Conservation (phyloP, 2,888 invertebrate species). For the Pelosia muscerda region DNA sequence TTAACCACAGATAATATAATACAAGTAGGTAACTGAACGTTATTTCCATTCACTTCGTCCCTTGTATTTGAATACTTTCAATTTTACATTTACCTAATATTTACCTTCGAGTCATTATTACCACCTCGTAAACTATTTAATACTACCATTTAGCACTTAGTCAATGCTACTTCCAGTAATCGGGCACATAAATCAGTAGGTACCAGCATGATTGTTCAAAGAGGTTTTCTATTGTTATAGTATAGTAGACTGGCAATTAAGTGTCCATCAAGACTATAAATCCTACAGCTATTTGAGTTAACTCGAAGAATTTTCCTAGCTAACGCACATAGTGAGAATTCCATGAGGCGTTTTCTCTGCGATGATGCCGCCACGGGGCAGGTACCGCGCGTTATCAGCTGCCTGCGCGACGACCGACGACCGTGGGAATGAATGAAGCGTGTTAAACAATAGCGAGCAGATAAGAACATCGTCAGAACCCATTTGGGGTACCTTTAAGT, state of each 20-base stretch:
- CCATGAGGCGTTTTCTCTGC: constrained; percentile 56
- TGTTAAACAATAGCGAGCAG: constrained; percentile 84
- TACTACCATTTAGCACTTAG: constrained; percentile 33
- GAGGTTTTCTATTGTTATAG: constrained; percentile 33
- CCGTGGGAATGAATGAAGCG: constrained; percentile 85
- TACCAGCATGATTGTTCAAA: constrained; percentile 14
- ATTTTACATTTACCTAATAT: not conserved
- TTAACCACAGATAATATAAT: too few relatives aligned
- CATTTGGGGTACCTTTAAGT: constrained; percentile 79
- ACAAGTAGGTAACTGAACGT: constrained; percentile 4
- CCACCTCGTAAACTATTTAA: constrained; percentile 25
- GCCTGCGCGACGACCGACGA: constrained; percentile 73
- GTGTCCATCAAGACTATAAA: constrained; percentile 43
- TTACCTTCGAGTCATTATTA: constrained; percentile 12
- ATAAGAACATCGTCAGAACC: constrained; percentile 81
- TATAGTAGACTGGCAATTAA: constrained; percentile 43
- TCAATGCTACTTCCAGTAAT: constrained; percentile 29
- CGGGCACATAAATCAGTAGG: constrained; percentile 40
- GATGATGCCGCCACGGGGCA: constrained; percentile 42
- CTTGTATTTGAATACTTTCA: constrained; percentile 1
- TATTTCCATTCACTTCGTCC: constrained; percentile 24
- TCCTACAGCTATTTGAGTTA: constrained; percentile 49
- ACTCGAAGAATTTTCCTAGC: constrained; percentile 51
- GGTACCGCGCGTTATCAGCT: constrained; percentile 77
- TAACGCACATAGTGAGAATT: constrained; percentile 50